phyloP scores from a whole-genome alignment of 1,140 invertebrate species.

The Lasioglossum baleicum region DNA sequence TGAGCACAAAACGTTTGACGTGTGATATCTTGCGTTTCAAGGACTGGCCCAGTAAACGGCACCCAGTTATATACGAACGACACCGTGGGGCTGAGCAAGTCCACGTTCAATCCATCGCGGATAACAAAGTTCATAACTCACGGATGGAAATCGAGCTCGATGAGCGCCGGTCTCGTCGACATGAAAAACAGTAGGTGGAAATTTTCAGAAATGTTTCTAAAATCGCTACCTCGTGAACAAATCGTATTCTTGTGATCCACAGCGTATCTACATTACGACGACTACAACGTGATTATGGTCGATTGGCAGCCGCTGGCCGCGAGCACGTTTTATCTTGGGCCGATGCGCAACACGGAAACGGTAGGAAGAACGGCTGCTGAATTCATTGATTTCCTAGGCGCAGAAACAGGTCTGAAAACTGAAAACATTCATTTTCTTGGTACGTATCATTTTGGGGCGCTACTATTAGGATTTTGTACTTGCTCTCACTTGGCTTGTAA shows the following conservation, averaged over 20 bases:
- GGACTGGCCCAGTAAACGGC: constrained; percentile 70
- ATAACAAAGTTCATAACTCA: constrained; percentile 86
- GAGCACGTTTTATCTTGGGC: constrained; percentile 84
- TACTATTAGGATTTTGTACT: not conserved
- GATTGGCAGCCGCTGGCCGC: constrained; percentile 84
- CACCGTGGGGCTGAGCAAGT: constrained; percentile 67
- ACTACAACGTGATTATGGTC: constrained; percentile 84
- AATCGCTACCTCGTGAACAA: not conserved
- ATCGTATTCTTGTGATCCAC: constrained; percentile 4
- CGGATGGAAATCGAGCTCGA: constrained; percentile 85
- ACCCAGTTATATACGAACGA: constrained; percentile 69
- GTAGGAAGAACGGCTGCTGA: constrained; percentile 83
- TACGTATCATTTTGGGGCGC: constrained; percentile 41
- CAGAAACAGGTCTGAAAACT: constrained; percentile 78
- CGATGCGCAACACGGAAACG: constrained; percentile 83
- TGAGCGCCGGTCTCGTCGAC: constrained; percentile 63
- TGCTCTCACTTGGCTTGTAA: not conserved
- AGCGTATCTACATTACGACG: constrained; percentile 82
- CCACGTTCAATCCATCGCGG: constrained; percentile 81
- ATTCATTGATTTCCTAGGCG: constrained; percentile 82
- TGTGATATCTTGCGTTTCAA: constrained; percentile 54
- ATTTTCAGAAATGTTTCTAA: not conserved
- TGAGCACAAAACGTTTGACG: no score
- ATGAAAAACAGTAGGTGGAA: constrained; percentile 73
- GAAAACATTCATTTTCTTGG: constrained; percentile 84